A percentile compares a stretch with the other conserved stretches of the same genome.
These are phyloP conservation scores for Macrocentrus cingulum DNA, from an alignment of 1,140 invertebrate species.

Conservation along the genomic window DNA sequence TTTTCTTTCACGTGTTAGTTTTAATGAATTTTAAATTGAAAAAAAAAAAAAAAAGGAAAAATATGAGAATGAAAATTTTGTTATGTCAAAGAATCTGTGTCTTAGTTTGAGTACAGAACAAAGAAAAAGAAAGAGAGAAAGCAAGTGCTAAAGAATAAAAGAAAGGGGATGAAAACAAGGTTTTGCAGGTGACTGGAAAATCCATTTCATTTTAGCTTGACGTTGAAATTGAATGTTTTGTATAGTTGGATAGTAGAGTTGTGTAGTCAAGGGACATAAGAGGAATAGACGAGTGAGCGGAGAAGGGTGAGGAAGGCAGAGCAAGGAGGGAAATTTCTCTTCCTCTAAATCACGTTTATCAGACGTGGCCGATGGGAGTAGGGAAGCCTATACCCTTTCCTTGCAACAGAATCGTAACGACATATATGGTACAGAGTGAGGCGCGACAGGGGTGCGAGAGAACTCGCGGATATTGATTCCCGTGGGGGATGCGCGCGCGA, in stretches of 20 bases:
- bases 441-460: conserved; percentile 5
- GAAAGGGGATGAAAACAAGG: conserved; percentile 26
- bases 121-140: not conserved
- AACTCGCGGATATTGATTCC: conserved; percentile 59
- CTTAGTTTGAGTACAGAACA: too few species aligned
- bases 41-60: too few species aligned
- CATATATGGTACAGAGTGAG: too few species aligned
- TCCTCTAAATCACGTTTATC: conserved; percentile 54
- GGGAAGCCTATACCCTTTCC: conserved; percentile 14
- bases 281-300: conserved; percentile 11
- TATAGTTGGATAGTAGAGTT: conserved; percentile 38
- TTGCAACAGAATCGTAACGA: not conserved
- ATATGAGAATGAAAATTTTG: too few species aligned
- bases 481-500: conserved; percentile 56
- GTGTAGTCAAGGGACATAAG: conserved; percentile 9
- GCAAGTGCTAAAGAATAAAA: not conserved
- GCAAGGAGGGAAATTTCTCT: conserved; percentile 20
- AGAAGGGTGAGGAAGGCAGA: conserved; percentile 10
- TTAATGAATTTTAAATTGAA: too few species aligned
- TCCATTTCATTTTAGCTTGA: conserved; percentile 55
- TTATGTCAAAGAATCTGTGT: too few species aligned
- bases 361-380: conserved; percentile 32
- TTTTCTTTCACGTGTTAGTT: too few species aligned
- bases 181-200: conserved; percentile 42
- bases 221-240: conserved; percentile 56